Conservation (phyloP, 2,113 vertebrate species). For the Promerops cafer region DNA sequence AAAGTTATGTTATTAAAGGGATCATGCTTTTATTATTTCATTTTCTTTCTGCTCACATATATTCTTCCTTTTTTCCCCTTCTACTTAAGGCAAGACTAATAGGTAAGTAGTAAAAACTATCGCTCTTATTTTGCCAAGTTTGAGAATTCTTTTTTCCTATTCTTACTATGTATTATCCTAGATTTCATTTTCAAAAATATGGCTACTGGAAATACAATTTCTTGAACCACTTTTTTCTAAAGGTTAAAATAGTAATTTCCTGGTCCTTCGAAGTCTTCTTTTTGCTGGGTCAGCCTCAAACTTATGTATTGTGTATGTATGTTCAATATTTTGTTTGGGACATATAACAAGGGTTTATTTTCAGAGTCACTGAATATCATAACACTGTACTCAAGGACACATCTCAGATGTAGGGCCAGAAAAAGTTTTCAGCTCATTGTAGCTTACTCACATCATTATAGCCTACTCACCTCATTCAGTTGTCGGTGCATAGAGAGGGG, state of each 20-base stretch:
- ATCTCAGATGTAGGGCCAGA: background rate
- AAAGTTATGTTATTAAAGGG: background rate
- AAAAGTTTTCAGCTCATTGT: background rate
- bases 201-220: background rate
- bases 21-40: rapidly evolving
- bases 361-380: background rate
- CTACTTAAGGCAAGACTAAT: background rate
- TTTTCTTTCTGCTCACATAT: background rate
- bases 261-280: background rate
- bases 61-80: background rate
- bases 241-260: background rate
- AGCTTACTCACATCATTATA: background rate
- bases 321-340: background rate
- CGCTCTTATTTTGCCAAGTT: background rate
- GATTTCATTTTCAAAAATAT: background rate
- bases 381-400: background rate
- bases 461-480: background rate
- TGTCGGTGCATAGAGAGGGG: background rate
- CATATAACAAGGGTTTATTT: background rate
- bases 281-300: background rate
- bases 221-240: background rate
- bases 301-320: rapidly evolving
- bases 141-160: background rate
- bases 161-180: background rate
- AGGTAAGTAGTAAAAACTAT: background rate